phyloP scores from a whole-genome alignment of 2,797 vertebrate species.

The Neosilurus mollespiculum region DNA sequence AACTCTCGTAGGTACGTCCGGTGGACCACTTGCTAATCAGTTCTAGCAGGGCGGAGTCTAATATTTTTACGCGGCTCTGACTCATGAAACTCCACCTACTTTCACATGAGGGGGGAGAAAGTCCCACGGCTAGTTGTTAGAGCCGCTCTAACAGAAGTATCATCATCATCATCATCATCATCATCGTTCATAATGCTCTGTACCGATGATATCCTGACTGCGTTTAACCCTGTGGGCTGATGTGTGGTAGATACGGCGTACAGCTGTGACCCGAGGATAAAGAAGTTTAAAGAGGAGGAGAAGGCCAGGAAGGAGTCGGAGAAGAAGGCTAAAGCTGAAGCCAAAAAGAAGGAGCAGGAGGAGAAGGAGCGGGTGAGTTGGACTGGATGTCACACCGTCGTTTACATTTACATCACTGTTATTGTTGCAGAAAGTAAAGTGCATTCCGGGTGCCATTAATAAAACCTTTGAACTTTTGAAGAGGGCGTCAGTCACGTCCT shows the following conservation, averaged over 20 bases:
- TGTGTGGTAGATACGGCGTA: slow-evolving; percentile 88
- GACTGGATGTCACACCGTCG: too few relatives aligned
- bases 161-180: background rate
- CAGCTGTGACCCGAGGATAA: slow-evolving; percentile 94
- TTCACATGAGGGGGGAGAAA: background rate
- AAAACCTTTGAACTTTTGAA: too few relatives aligned
- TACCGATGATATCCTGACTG: background rate
- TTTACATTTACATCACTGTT: too few relatives aligned
- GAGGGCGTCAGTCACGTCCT: too few relatives aligned
- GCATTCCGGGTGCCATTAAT: too few relatives aligned
- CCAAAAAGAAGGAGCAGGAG: slow-evolving; percentile 93
- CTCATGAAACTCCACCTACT: background rate
- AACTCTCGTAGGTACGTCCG: slow-evolving; percentile 86
- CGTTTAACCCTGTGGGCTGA: background rate
- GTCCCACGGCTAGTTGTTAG: background rate
- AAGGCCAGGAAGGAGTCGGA: slow-evolving; percentile 96
- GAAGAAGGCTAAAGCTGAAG: slow-evolving; percentile 95
- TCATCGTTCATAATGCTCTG: background rate
- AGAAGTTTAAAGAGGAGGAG: slow-evolving; percentile 98
- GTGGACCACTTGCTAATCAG: background rate
- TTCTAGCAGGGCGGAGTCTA: background rate
- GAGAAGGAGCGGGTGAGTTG: slow-evolving; percentile 88
- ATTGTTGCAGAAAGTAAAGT: too few relatives aligned
- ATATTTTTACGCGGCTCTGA: background rate
- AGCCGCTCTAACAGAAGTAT: background rate